phyloP scores from a whole-genome alignment of 2,888 invertebrate genomes.

The Hydriomena furcata region DNA sequence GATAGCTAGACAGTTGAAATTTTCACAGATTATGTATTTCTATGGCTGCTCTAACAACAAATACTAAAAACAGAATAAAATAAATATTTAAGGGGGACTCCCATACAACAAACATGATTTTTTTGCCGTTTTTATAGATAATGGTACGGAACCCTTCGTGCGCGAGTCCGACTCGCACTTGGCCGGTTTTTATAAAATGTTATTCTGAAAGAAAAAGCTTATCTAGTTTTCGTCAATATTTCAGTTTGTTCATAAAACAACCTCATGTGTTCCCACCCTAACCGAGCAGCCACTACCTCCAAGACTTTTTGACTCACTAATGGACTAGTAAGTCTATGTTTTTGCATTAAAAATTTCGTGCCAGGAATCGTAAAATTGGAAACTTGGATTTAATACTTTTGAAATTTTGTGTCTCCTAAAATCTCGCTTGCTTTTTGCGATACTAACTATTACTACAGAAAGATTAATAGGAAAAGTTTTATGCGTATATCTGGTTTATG shows the following conservation, averaged over 20 bases:
- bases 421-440: conserved; percentile 23
- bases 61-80: no score
- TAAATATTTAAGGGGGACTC: no score
- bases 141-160: no score
- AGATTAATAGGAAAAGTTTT: conserved; percentile 27
- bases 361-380: conserved; percentile 44
- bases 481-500: conserved; percentile 5
- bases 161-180: no score
- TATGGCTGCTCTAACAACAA: no score
- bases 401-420: conserved; percentile 42
- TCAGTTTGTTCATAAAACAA: neutral
- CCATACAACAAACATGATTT: no score
- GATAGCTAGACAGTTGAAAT: no score
- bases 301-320: conserved; percentile 61
- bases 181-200: no score
- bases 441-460: conserved; percentile 12
- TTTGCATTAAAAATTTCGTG: conserved; percentile 53
- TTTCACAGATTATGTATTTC: no score
- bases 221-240: no score
- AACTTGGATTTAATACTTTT: conserved; percentile 42
- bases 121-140: no score
- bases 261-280: conserved; percentile 18
- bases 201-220: no score
- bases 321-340: conserved; percentile 56
- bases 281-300: conserved; percentile 38